These are phyloP conservation scores for Incurvaria masculella DNA, from an alignment of 2,888 invertebrate genomes.

Conservation along the genomic window DNA sequence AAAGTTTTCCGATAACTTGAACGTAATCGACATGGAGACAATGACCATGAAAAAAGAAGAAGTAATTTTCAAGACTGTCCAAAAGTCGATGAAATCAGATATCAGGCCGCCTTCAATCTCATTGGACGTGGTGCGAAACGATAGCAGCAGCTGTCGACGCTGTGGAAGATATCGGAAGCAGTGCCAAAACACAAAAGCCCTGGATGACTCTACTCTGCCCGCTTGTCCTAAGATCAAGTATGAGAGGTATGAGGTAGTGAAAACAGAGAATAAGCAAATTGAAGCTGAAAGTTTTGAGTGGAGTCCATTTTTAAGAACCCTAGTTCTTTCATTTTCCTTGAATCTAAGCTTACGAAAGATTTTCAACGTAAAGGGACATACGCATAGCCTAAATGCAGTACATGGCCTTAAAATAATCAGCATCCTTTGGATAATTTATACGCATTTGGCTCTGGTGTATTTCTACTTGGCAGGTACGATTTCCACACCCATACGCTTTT, in stretches of 20 bases:
- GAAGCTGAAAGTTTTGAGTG: constrained; percentile 14
- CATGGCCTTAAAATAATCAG: constrained; percentile 62
- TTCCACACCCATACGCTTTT: constrained; percentile 2
- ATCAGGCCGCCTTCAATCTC: constrained; percentile 35
- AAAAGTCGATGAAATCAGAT: constrained; percentile 25
- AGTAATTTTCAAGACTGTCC: constrained; percentile 31
- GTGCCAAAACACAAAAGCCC: constrained; percentile 26
- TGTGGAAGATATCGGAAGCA: constrained; percentile 46
- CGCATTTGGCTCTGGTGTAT: constrained; percentile 60
- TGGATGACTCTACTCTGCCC: constrained; percentile 19
- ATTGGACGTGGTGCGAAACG: constrained; percentile 37
- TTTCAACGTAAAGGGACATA: constrained; percentile 44
- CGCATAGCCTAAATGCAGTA: constrained; percentile 51
- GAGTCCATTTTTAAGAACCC: constrained; percentile 25
- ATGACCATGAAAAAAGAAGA: constrained; percentile 23
- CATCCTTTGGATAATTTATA: constrained; percentile 63
- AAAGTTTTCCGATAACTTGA: constrained; percentile 13
- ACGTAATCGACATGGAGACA: constrained; percentile 18
- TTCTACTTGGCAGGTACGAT: constrained; percentile 60
- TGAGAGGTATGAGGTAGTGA: constrained; percentile 31
- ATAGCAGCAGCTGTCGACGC: constrained; percentile 35
- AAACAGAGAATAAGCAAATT: constrained; percentile 25
- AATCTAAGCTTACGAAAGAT: constrained; percentile 39
- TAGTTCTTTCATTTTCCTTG: constrained; percentile 42
- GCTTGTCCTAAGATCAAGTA: constrained; percentile 34